Base-by-base conservation (phyloP, 2,797 vertebrate genomes). In the Streptopelia turtur region DNA sequence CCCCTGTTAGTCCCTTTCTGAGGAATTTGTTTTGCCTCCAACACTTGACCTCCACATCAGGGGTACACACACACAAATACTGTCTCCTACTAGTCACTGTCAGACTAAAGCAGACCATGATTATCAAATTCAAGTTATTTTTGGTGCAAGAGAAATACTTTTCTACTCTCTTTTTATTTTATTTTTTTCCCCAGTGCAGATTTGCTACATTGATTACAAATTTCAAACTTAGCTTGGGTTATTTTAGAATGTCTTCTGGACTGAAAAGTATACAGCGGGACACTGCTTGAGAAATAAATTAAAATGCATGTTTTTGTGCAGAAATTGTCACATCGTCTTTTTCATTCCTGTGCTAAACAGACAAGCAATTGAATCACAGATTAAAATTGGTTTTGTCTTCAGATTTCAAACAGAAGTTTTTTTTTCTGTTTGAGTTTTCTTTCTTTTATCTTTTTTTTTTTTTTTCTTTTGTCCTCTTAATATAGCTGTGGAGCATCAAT, bases 401-500 rank as follows among this genome's bases (percentile, higher is more conserved):
- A 45, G 3, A 65, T 65, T 23, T 8, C 3, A 33, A 53, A 79
- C 21, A 47, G 24, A 11, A 16, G 0, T 4, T 7, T 1, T 5
- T 81, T 66, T 63, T 21, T 68, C 37, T 74, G 23, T 56, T 75
- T 35, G 2, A 20, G 8, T 45, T 45, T 45, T 20, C 18, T 20
- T 11, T 53, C 18, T 28, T 2, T 11, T 35, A 24, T 5, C 1
- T 27, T 52, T 25, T 14, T 22, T 27, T 8, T 24, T 50, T 30
- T 28, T 25, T 11, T 14, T 3, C 3, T 76, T 64, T 81, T n/a
- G 8, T 64, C 9, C 10, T 13, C 39, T 66, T 37, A 45, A 15
- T 47, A 52, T 5, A 47, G 7, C 39, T 66, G 23, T 59, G 24
- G 13, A 81, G 4, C 14, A 66, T 13, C 22, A 12, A 4, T 28